Evolutionary conservation across 2,888 invertebrate species (phyloP), one percentile per base, ranked within the genome.

Genomic region (Papilio protenor): DNA sequence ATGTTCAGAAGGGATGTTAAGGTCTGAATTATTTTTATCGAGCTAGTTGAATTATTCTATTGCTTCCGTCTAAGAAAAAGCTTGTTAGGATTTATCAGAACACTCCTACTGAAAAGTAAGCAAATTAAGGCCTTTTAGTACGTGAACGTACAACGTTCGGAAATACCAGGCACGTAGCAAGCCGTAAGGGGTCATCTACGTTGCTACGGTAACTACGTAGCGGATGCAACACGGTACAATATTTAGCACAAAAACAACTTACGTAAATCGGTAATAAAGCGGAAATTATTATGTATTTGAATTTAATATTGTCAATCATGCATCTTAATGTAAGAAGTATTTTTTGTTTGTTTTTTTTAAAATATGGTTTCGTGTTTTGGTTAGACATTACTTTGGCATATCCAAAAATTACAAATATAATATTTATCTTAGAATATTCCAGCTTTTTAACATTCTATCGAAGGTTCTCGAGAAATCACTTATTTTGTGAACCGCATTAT

Each of bases 121-220:
- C 81, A 81, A 82, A 82, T 82, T 91, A 92, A 93, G 2, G 93
- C 93, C 93, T 93, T 93, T 91, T 90, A 89, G 90, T 91, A 91
- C 93, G 92, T 94, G 92, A 92, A 94, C 33, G 33, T 33, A 33
- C 33, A 33, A 33, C 33, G 33, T 33, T 5, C 33, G 33, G 91
- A 87, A 75, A 69, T 87, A 84, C 87, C 81, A 90, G 92, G 91
- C 82, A 21, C 66, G 76, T 92, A 94, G 80, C 80, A 72, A 52
- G 71, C 21, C 69, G 76, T 33, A 89, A 87, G 88, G 89, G 90
- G 84, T 90, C 8, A 77, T 76, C 82, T 87, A 88, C 88, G 87
- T 75, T 49, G 75, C 75, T 78, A 81, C 81, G 81, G 80, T 73
- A 49, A 76, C 79, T 73, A 82, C 81, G 79, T 80, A 79, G 78